Percentiles rank a stretch among this genome's conserved stretches.
Conservation (phyloP, 2,113 vertebrate species). For the Xyliphius kryptos region DNA sequence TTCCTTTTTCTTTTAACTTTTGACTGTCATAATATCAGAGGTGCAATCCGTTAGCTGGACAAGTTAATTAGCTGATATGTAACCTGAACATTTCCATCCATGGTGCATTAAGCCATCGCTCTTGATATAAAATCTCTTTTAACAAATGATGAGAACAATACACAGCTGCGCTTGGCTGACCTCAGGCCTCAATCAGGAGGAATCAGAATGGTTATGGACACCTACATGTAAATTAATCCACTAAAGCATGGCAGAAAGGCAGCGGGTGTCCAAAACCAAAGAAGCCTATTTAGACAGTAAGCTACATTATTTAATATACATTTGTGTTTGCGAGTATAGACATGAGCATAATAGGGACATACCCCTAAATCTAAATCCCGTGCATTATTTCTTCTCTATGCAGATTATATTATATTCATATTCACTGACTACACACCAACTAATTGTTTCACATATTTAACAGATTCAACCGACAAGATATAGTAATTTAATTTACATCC, state of each 20-base stretch:
- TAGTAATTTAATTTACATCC: not conserved
- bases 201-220: constrained; percentile 55
- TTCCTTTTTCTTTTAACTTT: no score
- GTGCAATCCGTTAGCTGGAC: constrained; percentile 15
- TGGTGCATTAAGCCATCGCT: constrained; percentile 25
- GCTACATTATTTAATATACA: constrained; percentile 59
- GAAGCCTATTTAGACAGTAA: constrained; percentile 56
- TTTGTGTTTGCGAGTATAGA: not conserved
- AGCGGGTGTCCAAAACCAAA: constrained; percentile 53
- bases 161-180: constrained; percentile 31
- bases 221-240: constrained; percentile 58
- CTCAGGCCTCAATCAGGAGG: constrained; percentile 28
- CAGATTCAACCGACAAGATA: no score
- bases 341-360: not conserved
- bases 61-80: constrained; percentile 36
- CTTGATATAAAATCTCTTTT: constrained; percentile 31
- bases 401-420: no score
- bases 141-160: constrained; percentile 25
- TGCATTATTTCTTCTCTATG: no score
- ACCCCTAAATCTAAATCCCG: constrained; percentile 1
- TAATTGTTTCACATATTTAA: not conserved
- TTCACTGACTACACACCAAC: no score
- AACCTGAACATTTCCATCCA: constrained; percentile 22
- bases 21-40: no score
- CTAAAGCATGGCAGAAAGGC: constrained; percentile 44